These are phyloP conservation scores for Cantharis rustica DNA, from an alignment of 2,888 invertebrate genomes.

Conservation along the genomic window DNA sequence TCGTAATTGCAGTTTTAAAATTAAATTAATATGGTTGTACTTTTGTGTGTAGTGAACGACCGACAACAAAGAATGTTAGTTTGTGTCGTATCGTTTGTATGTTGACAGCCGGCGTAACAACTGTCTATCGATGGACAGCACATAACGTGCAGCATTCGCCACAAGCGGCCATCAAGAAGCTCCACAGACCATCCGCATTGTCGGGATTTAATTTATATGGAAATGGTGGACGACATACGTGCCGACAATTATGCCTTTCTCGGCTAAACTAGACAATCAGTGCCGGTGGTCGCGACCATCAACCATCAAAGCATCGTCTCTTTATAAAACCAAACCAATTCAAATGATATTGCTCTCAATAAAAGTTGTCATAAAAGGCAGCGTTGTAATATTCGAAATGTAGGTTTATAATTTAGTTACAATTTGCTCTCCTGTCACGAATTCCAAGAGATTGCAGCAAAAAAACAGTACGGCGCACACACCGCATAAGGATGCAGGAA, in stretches of 20 bases:
- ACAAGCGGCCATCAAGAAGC: constrained; percentile 30
- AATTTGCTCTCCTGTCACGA: constrained; percentile 37
- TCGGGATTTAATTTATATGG: constrained; percentile 37
- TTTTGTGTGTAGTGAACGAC: constrained; percentile 23
- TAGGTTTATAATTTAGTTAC: constrained; percentile 35
- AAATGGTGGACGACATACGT: constrained; percentile 35
- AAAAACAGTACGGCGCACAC: constrained; percentile 28
- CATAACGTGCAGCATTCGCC: constrained; percentile 29
- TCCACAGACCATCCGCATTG: constrained; percentile 31
- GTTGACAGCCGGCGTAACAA: constrained; percentile 30
- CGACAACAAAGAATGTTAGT: constrained; percentile 26
- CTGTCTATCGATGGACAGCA: constrained; percentile 28
- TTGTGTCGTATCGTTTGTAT: constrained; percentile 26
- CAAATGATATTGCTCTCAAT: constrained; percentile 35
- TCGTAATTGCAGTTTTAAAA: neutral
- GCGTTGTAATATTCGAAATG: constrained; percentile 34
- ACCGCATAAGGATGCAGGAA: constrained; percentile 27
- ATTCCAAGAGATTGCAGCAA: constrained; percentile 37
- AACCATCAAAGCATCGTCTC: constrained; percentile 15
- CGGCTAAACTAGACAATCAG: constrained; percentile 50
- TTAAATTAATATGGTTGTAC: constrained; percentile 11
- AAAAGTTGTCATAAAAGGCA: constrained; percentile 31
- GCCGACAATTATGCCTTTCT: constrained; percentile 46
- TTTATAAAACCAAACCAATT: constrained; percentile 19
- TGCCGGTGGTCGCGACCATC: constrained; percentile 47